Evolutionary conservation across 2,888 invertebrate genomes (phyloP).

Genomic region (Phrixothrix hirtus): DNA sequence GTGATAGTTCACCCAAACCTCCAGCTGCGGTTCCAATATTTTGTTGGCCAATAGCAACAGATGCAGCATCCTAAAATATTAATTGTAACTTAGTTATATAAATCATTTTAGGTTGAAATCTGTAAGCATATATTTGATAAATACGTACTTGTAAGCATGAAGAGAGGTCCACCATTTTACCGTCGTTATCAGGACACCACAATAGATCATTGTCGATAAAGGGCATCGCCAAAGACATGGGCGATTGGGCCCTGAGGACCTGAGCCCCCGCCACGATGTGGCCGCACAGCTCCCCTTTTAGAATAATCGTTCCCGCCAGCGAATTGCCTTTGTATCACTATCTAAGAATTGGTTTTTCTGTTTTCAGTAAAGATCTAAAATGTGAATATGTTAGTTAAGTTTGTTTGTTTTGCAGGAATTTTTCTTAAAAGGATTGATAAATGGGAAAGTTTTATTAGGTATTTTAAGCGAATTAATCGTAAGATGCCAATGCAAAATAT

Average conservation of each 20-base stretch:
- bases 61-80: slow-evolving; percentile 65
- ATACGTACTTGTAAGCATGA: slow-evolving; percentile 70
- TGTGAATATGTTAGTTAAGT: not conserved
- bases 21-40: slow-evolving; percentile 56
- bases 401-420: too few relatives aligned
- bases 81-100: not conserved
- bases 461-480: too few relatives aligned
- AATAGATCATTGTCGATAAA: slow-evolving; percentile 94
- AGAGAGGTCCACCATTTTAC: slow-evolving; percentile 90
- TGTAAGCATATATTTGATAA: too few relatives aligned
- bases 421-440: too few relatives aligned
- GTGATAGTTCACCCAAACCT: slow-evolving; percentile 68
- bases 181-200: slow-evolving; percentile 95
- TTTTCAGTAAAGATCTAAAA: slow-evolving; percentile 21
- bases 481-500: too few relatives aligned
- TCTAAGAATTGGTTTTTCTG: slow-evolving; percentile 15
- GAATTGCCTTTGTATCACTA: slow-evolving; percentile 11
- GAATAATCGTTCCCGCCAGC: slow-evolving; percentile 6
- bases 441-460: too few relatives aligned
- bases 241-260: slow-evolving; percentile 61
- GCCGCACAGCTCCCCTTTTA: slow-evolving; percentile 45
- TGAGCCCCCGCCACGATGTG: slow-evolving; percentile 67
- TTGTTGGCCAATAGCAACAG: slow-evolving; percentile 61
- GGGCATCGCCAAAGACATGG: slow-evolving; percentile 82
- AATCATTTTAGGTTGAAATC: too few relatives aligned